A percentile compares a stretch with the other conserved stretches of the same genome.
These are phyloP conservation scores for Aphis gossypii DNA, from an alignment of 1,140 invertebrate genomes.

Conservation along the genomic window DNA sequence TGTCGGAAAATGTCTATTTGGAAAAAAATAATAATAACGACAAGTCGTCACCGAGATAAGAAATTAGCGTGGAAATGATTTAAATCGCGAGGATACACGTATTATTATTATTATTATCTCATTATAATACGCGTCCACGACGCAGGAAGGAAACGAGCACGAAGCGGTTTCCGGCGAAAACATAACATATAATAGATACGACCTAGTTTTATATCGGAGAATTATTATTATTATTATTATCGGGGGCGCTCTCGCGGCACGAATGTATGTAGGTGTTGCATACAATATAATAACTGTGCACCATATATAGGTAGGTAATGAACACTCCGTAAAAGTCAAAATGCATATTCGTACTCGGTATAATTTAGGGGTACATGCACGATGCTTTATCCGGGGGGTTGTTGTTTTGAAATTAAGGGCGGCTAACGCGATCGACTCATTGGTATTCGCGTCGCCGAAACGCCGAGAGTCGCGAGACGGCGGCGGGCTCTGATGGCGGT, in stretches of 20 bases:
- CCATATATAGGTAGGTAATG: too few species aligned
- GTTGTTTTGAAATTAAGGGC: too few species aligned
- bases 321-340: too few species aligned
- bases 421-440: not conserved
- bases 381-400: too few species aligned
- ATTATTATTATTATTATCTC: not conserved
- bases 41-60: not conserved
- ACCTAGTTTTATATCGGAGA: not conserved
- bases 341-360: too few species aligned
- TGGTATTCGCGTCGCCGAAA: constrained; percentile 38
- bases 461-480: not conserved
- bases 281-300: too few species aligned
- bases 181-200: too few species aligned
- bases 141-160: not conserved
- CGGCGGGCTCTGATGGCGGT: not conserved
- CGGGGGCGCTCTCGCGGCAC: too few species aligned
- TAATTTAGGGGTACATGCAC: too few species aligned
- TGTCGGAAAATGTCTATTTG: not conserved
- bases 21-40: not conserved
- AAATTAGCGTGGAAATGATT: not conserved
- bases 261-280: too few species aligned
- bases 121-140: not conserved
- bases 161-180: not conserved
- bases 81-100: not conserved
- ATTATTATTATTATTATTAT: too few species aligned